A percentile compares a stretch with the other conserved stretches of the same genome.
Evolutionary conservation across 1,140 invertebrate species (phyloP).

Genomic region (Drosophila elegans): DNA sequence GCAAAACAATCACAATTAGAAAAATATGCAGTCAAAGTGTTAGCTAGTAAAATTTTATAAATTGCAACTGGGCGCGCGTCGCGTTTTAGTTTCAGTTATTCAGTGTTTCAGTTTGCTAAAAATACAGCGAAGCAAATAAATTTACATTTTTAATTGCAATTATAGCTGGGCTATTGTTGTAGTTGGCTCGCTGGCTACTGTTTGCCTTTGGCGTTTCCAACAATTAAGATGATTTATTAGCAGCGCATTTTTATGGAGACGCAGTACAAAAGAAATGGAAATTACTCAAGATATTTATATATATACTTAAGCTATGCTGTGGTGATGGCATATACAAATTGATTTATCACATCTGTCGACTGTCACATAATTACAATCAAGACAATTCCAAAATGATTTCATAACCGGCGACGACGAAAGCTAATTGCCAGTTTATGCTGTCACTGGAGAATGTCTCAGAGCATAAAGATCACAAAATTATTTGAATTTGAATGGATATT

Average conservation of each 20-base stretch:
- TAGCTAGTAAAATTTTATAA: constrained; percentile 65
- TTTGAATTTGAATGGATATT: constrained; percentile 56
- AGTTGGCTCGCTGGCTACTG: constrained; percentile 60
- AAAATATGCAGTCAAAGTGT: constrained; percentile 69
- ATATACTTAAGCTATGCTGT: constrained; percentile 66
- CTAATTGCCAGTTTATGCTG: constrained; percentile 78
- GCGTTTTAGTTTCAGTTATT: constrained; percentile 41
- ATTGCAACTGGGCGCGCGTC: constrained; percentile 75
- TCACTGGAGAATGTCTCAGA: constrained; percentile 44
- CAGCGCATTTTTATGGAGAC: constrained; percentile 74
- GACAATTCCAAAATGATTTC: constrained; percentile 58
- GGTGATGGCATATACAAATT: constrained; percentile 46
- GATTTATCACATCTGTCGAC: constrained; percentile 60
- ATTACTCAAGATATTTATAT: constrained; percentile 37
- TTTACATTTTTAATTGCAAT: constrained; percentile 83
- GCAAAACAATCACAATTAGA: constrained; percentile 62
- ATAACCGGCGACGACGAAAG: constrained; percentile 51
- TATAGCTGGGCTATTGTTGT: constrained; percentile 69
- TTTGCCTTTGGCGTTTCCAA: constrained; percentile 75
- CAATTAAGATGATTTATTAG: constrained; percentile 80
- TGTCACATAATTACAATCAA: constrained; percentile 39
- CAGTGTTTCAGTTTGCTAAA: constrained; percentile 55
- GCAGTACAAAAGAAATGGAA: constrained; percentile 56
- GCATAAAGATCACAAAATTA: constrained; percentile 61
- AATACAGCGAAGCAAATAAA: constrained; percentile 78